phyloP scores from a whole-genome alignment of 2,888 invertebrate species.

The Gymnosoma rotundatum region DNA sequence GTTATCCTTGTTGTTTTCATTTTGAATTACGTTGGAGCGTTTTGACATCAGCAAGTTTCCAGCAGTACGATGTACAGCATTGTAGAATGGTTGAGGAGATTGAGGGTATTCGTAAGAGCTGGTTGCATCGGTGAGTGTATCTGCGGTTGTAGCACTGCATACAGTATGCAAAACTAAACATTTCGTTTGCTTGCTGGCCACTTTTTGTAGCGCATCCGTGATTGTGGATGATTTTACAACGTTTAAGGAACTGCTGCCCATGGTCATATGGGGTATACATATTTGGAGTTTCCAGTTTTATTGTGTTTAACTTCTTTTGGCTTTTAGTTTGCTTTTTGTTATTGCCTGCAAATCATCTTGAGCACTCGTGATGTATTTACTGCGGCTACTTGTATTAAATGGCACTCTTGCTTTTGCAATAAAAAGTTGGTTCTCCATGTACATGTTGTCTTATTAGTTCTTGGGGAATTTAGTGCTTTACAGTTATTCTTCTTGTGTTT shows the following conservation, averaged over 20 bases:
- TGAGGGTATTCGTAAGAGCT: slow-evolving; percentile 74
- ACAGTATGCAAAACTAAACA: slow-evolving; percentile 70
- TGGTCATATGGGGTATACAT: slow-evolving; percentile 41
- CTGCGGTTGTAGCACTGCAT: slow-evolving; percentile 61
- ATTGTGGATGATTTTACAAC: slow-evolving; percentile 69
- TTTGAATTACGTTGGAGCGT: slow-evolving; percentile 67
- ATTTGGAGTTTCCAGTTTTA: slow-evolving; percentile 60
- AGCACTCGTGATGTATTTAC: slow-evolving; percentile 74
- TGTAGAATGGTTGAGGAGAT: slow-evolving; percentile 76
- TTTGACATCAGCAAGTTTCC: slow-evolving; percentile 66
- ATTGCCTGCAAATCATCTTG: slow-evolving; percentile 74
- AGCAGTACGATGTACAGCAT: slow-evolving; percentile 72
- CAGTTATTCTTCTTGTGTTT: slow-evolving; percentile 67
- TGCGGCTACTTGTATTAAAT: slow-evolving; percentile 63
- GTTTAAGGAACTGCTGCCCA: slow-evolving; percentile 68
- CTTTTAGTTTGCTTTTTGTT: slow-evolving; percentile 58
- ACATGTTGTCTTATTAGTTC: slow-evolving; percentile 72
- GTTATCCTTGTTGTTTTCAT: slow-evolving; percentile 67
- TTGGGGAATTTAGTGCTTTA: slow-evolving; percentile 68
- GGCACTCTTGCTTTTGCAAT: slow-evolving; percentile 57
- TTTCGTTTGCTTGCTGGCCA: slow-evolving; percentile 70
- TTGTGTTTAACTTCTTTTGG: slow-evolving; percentile 62
- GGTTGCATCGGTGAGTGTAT: slow-evolving; percentile 68
- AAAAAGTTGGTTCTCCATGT: slow-evolving; percentile 71
- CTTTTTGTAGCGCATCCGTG: slow-evolving; percentile 64